These are phyloP conservation scores for Drosophila stalkeri DNA, from an alignment of 2,888 invertebrate genomes.

Conservation along the genomic window DNA sequence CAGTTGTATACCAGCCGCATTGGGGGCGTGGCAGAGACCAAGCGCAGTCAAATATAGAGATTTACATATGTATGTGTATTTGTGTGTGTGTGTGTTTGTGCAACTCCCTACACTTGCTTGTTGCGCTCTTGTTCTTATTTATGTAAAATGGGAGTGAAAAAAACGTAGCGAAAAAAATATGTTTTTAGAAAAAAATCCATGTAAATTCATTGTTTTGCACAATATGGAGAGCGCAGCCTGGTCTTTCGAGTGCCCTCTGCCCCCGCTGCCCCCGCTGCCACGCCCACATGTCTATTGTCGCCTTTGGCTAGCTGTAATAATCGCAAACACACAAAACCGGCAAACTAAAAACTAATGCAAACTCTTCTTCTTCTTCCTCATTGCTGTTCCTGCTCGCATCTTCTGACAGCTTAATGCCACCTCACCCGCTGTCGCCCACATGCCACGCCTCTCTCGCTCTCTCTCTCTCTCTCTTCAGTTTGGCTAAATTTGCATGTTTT, in stretches of 20 bases:
- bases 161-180: slow-evolving; percentile 12
- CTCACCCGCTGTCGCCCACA: too few species aligned
- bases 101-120: neutral
- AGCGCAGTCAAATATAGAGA: slow-evolving; percentile 51
- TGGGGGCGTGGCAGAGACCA: slow-evolving; percentile 3
- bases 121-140: slow-evolving; percentile 31
- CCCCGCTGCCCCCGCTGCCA: neutral
- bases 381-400: slow-evolving; percentile 37
- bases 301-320: slow-evolving; percentile 33
- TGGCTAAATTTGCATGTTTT: slow-evolving; percentile 60
- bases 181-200: slow-evolving; percentile 39
- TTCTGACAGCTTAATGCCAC: slow-evolving; percentile 18
- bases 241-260: neutral
- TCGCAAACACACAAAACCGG: slow-evolving; percentile 39
- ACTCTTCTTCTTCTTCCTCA: slow-evolving; percentile 41
- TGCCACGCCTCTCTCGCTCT: neutral
- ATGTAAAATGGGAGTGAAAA: slow-evolving; percentile 28
- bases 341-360: slow-evolving; percentile 65
- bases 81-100: slow-evolving; percentile 24
- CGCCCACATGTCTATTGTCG: neutral
- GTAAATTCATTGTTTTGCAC: slow-evolving; percentile 77
- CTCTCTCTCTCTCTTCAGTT: neutral
- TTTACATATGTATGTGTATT: slow-evolving; percentile 15
- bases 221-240: slow-evolving; percentile 60
- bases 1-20: neutral